A percentile compares a stretch with the other conserved stretches of the same genome.
Conservation (phyloP, 2,888 invertebrate genomes). For the Panopea generosa region DNA sequence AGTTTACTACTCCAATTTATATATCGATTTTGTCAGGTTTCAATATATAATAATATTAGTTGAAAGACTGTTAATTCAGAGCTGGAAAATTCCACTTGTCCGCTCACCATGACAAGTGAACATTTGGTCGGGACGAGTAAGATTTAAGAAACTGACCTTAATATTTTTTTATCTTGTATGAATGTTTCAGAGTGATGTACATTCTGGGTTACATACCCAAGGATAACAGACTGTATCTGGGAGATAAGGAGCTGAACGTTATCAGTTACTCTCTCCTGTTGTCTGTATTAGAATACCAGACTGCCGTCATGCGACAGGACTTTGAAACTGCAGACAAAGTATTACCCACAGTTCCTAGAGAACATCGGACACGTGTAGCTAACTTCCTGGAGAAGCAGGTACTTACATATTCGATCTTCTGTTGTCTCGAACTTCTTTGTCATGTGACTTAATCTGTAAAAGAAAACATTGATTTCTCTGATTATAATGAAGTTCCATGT, state of each 20-base stretch:
- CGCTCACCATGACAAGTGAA: no score
- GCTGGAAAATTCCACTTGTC: no score
- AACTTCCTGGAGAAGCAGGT: constrained; percentile 99
- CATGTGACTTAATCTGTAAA: no score
- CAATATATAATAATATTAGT: no score
- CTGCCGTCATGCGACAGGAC: constrained; percentile 99
- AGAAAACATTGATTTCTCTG: no score
- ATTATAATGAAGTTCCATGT: no score
- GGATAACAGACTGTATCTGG: constrained; percentile 97
- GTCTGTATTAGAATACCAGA: constrained; percentile 99
- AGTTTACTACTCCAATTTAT: no score
- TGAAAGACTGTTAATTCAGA: no score
- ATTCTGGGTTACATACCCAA: constrained; percentile 97
- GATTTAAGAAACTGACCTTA: no score
- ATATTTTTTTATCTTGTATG: no score
- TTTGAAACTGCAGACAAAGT: constrained; percentile 97
- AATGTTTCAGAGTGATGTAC: constrained; percentile 94
- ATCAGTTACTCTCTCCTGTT: constrained; percentile 92
- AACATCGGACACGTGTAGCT: constrained; percentile 98
- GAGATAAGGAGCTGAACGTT: constrained; percentile 98
- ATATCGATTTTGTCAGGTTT: no score
- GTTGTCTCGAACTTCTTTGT: not conserved
- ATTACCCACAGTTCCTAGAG: constrained; percentile 97
- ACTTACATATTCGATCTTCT: not conserved
- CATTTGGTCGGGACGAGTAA: no score